Percentiles rank a stretch among this genome's conserved stretches.
Conservation (phyloP, 1,140 invertebrate genomes). For the Heliothis virescens region DNA sequence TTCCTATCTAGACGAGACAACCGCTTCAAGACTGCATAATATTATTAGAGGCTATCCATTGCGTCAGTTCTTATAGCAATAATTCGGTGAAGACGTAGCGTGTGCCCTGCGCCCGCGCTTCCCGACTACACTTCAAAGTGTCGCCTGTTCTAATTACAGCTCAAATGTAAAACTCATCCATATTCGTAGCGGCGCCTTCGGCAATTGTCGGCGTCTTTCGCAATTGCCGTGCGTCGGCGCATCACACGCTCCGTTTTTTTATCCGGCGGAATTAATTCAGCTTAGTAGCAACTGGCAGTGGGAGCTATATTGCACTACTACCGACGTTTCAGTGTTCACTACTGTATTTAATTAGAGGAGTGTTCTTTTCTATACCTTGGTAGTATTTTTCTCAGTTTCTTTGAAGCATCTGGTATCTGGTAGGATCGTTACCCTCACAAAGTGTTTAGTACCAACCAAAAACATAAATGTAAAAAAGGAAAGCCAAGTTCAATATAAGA, state of each 20-base stretch:
- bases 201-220: conserved; percentile 65
- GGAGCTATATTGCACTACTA: not conserved
- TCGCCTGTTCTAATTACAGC: conserved; percentile 39
- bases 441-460: no score
- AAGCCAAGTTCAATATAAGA: no score
- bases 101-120: not conserved
- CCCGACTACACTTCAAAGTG: not conserved
- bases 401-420: not conserved
- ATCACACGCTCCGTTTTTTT: conserved; percentile 38
- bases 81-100: not conserved
- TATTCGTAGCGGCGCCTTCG: conserved; percentile 50
- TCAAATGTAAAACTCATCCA: conserved; percentile 44
- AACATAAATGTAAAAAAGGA: no score
- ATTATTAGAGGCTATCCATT: no score
- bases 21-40: no score
- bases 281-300: conserved; percentile 29
- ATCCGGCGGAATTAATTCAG: conserved; percentile 49
- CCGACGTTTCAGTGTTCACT: no score
- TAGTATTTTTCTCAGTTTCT: no score
- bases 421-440: no score
- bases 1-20: no score
- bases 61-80: no score
- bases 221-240: conserved; percentile 32
- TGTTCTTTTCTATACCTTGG: no score
- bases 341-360: no score